Percentiles rank a stretch among this genome's conserved stretches.
Evolutionary conservation across 2,113 vertebrate species (phyloP).

Genomic region (Steatornis caripensis): DNA sequence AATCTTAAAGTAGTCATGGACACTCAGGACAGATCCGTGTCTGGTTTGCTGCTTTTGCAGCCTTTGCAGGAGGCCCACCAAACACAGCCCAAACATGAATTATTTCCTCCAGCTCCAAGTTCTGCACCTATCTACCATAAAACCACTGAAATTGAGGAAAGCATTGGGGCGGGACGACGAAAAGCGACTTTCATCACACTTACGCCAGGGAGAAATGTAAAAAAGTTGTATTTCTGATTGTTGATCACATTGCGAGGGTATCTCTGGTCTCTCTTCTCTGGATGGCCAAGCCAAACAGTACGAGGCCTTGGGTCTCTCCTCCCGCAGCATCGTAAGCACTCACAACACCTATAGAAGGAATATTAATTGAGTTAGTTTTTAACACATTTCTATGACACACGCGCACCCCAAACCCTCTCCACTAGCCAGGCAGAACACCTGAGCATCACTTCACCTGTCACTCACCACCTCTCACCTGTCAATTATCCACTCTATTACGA

Average conservation of each 20-base stretch:
- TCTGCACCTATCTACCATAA: constrained; percentile 18
- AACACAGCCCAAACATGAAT: neutral
- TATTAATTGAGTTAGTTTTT: neutral
- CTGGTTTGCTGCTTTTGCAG: neutral
- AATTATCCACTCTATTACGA: neutral
- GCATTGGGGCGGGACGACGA: neutral
- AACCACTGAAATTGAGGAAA: neutral
- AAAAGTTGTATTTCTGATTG: constrained; percentile 99
- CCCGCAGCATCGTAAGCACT: constrained; percentile 91
- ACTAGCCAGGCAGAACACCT: neutral
- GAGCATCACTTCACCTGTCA: neutral
- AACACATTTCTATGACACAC: neutral
- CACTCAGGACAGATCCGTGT: neutral
- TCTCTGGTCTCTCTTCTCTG: constrained; percentile 94
- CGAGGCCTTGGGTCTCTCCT: constrained; percentile 90
- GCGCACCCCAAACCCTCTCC: neutral
- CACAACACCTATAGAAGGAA: constrained; percentile 82
- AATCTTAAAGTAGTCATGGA: neutral
- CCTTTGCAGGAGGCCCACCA: neutral
- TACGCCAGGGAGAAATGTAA: constrained; percentile 95
- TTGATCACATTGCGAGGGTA: constrained; percentile 98
- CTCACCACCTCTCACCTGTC: neutral
- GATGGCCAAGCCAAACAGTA: constrained; percentile 94
- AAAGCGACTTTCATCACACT: neutral
- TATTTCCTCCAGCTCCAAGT: neutral